A percentile compares a stretch with the other conserved stretches of the same genome.
These are phyloP conservation scores for Tyto alba DNA, from an alignment of 2,113 vertebrate genomes.

Conservation along the genomic window DNA sequence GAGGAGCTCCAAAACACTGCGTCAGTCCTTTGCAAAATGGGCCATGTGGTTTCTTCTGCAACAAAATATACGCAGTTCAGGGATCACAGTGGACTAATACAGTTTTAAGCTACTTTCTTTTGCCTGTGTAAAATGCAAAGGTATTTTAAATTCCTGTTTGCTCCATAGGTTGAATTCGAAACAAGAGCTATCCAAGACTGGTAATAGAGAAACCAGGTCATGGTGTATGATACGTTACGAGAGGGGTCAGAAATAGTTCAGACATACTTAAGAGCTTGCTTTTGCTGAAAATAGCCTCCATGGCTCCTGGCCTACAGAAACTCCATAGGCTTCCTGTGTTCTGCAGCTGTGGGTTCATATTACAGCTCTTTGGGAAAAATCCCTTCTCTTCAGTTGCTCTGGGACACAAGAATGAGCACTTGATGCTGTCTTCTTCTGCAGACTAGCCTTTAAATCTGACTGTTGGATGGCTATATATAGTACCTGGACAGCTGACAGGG, in stretches of 20 bases:
- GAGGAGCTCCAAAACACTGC: background rate
- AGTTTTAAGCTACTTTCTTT: background rate
- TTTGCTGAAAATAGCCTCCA: conserved; percentile 14
- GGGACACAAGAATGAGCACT: background rate
- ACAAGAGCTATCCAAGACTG: background rate
- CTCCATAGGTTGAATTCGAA: background rate
- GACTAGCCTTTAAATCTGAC: background rate
- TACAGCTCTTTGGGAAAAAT: conserved; percentile 59
- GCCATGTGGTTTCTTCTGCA: background rate
- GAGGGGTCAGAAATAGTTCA: conserved; percentile 38
- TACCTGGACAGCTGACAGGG: conserved; percentile 43
- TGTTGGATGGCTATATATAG: conserved; percentile 25
- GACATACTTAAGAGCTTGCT: conserved; percentile 38
- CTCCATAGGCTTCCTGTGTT: conserved; percentile 58
- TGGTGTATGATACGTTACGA: background rate
- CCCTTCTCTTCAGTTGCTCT: conserved; percentile 25
- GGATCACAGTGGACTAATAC: background rate
- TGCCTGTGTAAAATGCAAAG: background rate
- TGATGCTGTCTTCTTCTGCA: background rate
- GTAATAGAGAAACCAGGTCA: conserved; percentile 40
- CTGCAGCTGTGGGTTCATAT: conserved; percentile 55
- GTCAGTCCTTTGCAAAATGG: background rate
- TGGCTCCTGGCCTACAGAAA: conserved; percentile 58
- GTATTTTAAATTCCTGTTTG: conserved; percentile 18
- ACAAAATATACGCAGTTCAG: background rate